Conservation (phyloP, 1,140 invertebrate genomes). For the Cotesia typhae region DNA sequence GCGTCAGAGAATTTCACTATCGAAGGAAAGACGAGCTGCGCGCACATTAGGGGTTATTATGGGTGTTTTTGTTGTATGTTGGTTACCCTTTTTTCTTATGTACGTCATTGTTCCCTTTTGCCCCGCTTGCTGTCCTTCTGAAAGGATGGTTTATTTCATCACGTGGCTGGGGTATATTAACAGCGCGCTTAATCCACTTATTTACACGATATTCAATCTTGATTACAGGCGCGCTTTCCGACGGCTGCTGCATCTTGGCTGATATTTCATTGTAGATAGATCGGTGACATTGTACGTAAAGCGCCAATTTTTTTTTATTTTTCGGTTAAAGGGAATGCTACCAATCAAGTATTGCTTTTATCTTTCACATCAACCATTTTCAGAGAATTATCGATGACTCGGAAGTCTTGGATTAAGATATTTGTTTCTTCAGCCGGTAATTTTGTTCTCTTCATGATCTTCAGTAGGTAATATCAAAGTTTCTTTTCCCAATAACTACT, state of each 20-base stretch:
- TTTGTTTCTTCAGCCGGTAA: too few species aligned
- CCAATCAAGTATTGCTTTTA: too few species aligned
- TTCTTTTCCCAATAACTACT: too few species aligned
- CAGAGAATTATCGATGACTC: too few species aligned
- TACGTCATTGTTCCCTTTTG: conserved; percentile 93
- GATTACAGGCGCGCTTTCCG: conserved; percentile 95
- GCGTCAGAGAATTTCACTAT: conserved; percentile 90
- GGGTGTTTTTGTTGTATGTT: conserved; percentile 95
- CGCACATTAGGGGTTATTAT: conserved; percentile 92
- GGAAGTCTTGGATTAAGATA: too few species aligned
- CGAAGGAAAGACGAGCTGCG: conserved; percentile 90
- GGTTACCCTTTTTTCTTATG: conserved; percentile 96
- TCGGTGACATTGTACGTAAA: background rate
- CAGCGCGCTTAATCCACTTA: conserved; percentile 95
- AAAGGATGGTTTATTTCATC: conserved; percentile 85
- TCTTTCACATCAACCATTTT: too few species aligned
- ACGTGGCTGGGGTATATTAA: conserved; percentile 98
- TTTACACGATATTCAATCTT: conserved; percentile 97
- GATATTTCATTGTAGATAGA: conserved; percentile 32
- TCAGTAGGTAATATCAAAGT: too few species aligned
- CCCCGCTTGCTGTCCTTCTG: conserved; percentile 78
- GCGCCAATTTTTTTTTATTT: too few species aligned
- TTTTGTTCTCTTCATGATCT: too few species aligned
- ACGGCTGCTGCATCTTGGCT: conserved; percentile 78
- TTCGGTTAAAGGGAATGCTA: too few species aligned